Base-by-base conservation (phyloP, 2,888 invertebrate genomes). In the Harpalus rubripes region DNA sequence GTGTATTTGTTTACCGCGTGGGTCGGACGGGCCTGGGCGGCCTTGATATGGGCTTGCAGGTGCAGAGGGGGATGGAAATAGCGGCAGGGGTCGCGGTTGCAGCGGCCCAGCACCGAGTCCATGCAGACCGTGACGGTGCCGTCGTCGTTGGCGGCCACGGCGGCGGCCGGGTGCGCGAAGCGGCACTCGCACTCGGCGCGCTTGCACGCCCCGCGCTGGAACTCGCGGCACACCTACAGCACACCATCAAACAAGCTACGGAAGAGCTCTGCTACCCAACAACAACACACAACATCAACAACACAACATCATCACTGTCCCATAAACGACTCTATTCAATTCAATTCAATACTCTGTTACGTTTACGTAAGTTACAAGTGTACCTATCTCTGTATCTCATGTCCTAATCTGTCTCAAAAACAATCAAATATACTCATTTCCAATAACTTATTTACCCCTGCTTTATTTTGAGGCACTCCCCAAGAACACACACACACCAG, bases 51-150 rank as follows among this genome's bases (percentile, higher is more conserved):
- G 95, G 97, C 97, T 96, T 97, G 97, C 94, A 98, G 98, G 97
- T 98, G 98, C 95, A 98, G 96, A 95, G 98, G 98, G 95, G 98
- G 98, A 96, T 98, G 98, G 96, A 98, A 98, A 97, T 98, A 98
- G 96, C 98, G 97, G 97, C 98, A 98, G 95, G 97, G 97, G 95
- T 98, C 98, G 95, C 98, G 97, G 95, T 96, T 96, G 96, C 98
- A 98, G 95, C 97, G 96, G 95, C 97, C 97, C 95, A 97, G 97
- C 95, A 98, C 96, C 95, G 97, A 98, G 96, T 98, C 98, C 98
- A 98, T 98, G 97, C 98, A 98, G 95, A 98, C 98, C 94, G 98
- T 98, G 95, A 98, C 98, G 94, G 97, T 96, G 96, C 98, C 98
- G 95, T 98, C 98, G 94, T 96, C 96, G 94, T 97, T 98, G 94